These are phyloP conservation scores for Plecotus auritus DNA, from an alignment of 2,113 vertebrate species.

Conservation along the genomic window DNA sequence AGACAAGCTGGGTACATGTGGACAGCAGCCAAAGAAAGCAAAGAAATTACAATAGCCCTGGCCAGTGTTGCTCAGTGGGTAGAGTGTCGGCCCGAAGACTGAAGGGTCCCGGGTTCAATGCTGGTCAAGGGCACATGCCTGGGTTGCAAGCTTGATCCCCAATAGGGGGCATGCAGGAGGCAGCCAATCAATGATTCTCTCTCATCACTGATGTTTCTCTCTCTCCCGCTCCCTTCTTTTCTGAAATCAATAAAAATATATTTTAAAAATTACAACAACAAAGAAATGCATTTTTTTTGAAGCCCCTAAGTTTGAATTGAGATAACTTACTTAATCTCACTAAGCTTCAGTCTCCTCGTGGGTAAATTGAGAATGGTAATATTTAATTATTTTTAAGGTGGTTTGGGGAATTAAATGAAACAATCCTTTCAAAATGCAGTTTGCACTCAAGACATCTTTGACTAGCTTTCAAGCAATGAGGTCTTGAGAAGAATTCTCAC, in stretches of 20 bases:
- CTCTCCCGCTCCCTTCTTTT: too few species aligned
- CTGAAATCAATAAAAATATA: too few species aligned
- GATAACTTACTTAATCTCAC: not conserved
- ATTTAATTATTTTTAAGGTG: not conserved
- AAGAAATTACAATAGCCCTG: not conserved
- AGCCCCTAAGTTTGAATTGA: not conserved
- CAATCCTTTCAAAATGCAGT: slow-evolving; percentile 8
- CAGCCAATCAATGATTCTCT: too few species aligned
- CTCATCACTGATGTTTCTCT: too few species aligned
- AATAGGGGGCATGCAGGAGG: too few species aligned
- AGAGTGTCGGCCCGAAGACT: too few species aligned
- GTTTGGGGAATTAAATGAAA: not conserved
- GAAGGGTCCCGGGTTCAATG: too few species aligned
- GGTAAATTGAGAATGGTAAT: not conserved
- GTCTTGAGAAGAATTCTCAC: not conserved
- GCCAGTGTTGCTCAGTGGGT: too few species aligned
- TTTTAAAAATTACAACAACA: not conserved
- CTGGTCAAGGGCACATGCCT: too few species aligned
- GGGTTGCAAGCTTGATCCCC: too few species aligned
- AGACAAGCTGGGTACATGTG: not conserved
- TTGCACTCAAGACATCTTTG: not conserved
- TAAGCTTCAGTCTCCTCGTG: not conserved
- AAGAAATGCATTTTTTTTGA: not conserved
- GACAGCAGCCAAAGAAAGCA: not conserved
- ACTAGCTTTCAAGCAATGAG: not conserved